These are phyloP conservation scores for Columbina picui DNA, from an alignment of 2,113 vertebrate genomes.

Conservation along the genomic window DNA sequence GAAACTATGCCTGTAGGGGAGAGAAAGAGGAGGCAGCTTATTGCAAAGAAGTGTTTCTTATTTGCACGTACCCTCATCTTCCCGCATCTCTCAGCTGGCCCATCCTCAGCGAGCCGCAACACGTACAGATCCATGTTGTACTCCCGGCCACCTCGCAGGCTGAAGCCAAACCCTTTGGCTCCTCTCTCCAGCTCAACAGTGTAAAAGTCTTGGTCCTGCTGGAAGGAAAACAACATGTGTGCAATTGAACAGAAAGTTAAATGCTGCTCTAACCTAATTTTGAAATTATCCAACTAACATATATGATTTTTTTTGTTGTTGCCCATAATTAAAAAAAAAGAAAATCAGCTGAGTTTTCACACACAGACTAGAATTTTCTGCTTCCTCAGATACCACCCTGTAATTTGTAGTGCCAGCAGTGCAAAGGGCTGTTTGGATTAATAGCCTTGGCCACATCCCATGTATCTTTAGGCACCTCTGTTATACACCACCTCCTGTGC, in stretches of 20 bases:
- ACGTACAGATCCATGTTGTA: constrained; percentile 99
- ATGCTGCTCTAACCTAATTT: neutral
- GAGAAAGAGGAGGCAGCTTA: neutral
- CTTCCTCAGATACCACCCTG: neutral
- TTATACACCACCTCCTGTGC: neutral
- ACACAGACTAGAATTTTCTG: neutral
- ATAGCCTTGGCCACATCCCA: neutral
- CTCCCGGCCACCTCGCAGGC: constrained; percentile 94
- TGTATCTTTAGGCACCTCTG: neutral
- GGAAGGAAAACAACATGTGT: neutral
- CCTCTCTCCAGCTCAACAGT: constrained; percentile 96
- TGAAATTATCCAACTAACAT: neutral
- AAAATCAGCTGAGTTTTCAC: neutral
- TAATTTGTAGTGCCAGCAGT: accelerated
- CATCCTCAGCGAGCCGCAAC: constrained; percentile 94
- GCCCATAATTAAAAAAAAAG: neutral
- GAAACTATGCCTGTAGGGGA: neutral
- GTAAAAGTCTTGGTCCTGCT: constrained; percentile 93
- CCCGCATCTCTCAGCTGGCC: constrained; percentile 93
- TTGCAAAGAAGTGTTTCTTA: neutral
- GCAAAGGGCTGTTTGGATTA: neutral
- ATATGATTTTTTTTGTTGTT: neutral
- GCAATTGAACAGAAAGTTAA: neutral
- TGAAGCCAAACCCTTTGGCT: constrained; percentile 98
- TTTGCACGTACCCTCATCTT: constrained; percentile 92